A percentile compares a stretch with the other conserved stretches of the same genome.
Evolutionary conservation across 30 jellyfish, hydroid and myxozoan species (phyloP).

Genomic region (Phacellophora camtschatica): DNA sequence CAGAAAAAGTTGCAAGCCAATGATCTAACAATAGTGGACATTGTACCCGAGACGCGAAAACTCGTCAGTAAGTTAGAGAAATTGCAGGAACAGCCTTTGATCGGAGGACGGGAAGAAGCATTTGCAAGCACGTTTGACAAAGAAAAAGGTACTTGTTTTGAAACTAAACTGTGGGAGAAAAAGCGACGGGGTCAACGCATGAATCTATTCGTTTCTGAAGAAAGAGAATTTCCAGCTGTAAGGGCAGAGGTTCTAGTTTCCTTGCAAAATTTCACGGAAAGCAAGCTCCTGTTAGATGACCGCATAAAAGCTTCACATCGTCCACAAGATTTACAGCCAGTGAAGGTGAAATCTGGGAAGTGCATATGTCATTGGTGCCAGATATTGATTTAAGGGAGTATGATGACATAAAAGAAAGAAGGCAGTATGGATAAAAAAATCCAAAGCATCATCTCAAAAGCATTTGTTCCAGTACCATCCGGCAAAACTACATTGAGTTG

Average conservation of each 20-base stretch:
- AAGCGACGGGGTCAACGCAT: neutral
- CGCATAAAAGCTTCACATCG: neutral
- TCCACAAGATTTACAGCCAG: constrained; percentile 19
- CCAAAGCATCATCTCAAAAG: neutral
- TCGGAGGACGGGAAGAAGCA: constrained; percentile 26
- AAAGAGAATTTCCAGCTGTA: constrained; percentile 4
- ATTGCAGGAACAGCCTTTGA: neutral
- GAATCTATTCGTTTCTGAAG: constrained; percentile 12
- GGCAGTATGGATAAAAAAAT: neutral
- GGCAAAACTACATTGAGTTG: neutral
- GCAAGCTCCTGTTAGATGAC: neutral
- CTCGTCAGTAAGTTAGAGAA: neutral
- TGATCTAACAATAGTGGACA: constrained; percentile 6
- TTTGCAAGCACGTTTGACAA: neutral
- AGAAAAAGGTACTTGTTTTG: neutral
- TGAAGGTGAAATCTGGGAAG: constrained; percentile 21
- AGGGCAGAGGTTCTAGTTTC: constrained; percentile 6
- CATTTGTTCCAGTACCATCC: neutral
- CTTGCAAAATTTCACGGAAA: neutral
- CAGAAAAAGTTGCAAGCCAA: constrained; percentile 12
- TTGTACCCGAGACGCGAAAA: neutral
- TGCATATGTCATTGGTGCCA: constrained; percentile 13
- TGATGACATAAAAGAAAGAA: neutral
- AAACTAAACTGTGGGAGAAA: constrained; percentile 15
- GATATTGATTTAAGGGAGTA: neutral